phyloP scores from a whole-genome alignment of 2,888 invertebrate genomes.

The Caenorhabditis becei region DNA sequence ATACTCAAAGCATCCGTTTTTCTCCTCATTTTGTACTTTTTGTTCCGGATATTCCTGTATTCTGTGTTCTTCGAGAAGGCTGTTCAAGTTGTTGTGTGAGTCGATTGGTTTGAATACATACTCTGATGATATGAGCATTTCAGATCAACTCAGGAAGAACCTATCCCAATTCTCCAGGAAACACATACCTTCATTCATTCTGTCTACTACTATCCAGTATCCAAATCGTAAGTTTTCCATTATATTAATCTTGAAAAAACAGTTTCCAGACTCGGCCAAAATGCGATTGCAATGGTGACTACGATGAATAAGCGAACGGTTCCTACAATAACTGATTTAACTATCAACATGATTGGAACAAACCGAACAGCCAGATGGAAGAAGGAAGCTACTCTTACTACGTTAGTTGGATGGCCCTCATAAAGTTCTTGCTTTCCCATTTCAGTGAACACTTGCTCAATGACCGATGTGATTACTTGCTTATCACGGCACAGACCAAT shows the following conservation, averaged over 20 bases:
- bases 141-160: background rate
- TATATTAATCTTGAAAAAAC: too few relatives aligned
- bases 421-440: background rate
- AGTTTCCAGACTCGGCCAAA: conserved; percentile 26
- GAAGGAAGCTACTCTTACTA: conserved; percentile 36
- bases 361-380: conserved; percentile 17
- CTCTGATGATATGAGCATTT: background rate
- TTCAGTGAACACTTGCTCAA: conserved; percentile 44
- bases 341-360: conserved; percentile 30
- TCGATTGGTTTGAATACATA: background rate
- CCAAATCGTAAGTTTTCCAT: conserved; percentile 23
- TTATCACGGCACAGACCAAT: conserved; percentile 42
- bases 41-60: background rate
- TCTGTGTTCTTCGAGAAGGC: background rate
- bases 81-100: background rate
- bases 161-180: background rate
- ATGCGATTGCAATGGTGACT: conserved; percentile 40
- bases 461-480: conserved; percentile 51
- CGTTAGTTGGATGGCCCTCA: conserved; percentile 10
- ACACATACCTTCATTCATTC: conserved; percentile 23
- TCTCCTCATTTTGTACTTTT: background rate
- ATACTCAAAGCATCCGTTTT: background rate
- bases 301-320: conserved; percentile 50
- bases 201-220: conserved; percentile 34
- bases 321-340: conserved; percentile 23